Base-by-base conservation (phyloP, 2,888 invertebrate species). In the Tenthredo scrophulariae region DNA sequence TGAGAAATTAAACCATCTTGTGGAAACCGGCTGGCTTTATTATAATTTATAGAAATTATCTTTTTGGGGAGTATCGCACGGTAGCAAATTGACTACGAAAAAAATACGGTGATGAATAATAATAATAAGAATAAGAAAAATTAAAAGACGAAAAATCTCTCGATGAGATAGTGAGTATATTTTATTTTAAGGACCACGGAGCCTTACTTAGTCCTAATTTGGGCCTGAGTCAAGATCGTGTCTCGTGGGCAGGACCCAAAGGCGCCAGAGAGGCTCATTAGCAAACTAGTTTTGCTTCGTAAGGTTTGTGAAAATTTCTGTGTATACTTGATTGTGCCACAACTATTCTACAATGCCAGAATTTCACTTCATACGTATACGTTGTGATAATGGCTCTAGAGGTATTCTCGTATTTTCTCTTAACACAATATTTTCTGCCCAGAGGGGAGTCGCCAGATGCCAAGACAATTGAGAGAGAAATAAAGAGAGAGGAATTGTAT, bases 251-350 rank as follows among this genome's bases (percentile, higher is more conserved):
- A 26, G 80, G 80, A 62, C 40, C 40, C 40, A 29, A 40, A 80
- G 80, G 58, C 80, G 80, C 80, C 80, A 80, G 40, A 80, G 40
- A 62, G 40, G 58, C 80, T 80, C 80, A 80, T 80, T 80, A 80
- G 80, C 80, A 80, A 80, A 80, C 80, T 80, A 80, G 80, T 80
- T 80, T 80, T 40, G 62, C 62, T 18, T 43, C 26, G 80, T 37
- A 26, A 40, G 1, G 80, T 33, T 58, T 62, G 62, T 58, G 33
- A 62, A 80, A 62, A 40, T 40, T 37, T 37, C 18, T 62, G 37
- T 62, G 40, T 67, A 67, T 67, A 37, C 37, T 54, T 33, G 13
- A 15, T 33, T 67, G 15, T 67, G 15, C 67, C 15, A 22, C 2
- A 18, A 33, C 5, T 33, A 5, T 67, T 67, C 15, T 33, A 33